These are phyloP conservation scores for Caenorhabditis sinica DNA, from an alignment of 2,888 invertebrate genomes.

Conservation along the genomic window DNA sequence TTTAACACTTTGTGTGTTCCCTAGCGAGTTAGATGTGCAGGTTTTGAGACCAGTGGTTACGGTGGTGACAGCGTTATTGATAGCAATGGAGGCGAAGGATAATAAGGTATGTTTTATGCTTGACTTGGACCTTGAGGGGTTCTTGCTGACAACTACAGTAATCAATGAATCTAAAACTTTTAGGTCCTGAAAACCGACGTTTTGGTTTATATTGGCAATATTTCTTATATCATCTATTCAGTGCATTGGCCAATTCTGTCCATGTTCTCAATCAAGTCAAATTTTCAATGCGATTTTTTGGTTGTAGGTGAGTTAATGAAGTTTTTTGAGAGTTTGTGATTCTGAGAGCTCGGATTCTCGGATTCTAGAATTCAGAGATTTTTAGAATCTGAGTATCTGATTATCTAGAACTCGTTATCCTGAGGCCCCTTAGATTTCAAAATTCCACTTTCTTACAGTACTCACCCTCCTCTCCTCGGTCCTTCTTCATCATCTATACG, in stretches of 20 bases:
- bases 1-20: neutral
- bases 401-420: too few relatives aligned
- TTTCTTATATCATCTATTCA: slow-evolving; percentile 66
- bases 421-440: neutral
- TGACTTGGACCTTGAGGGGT: too few relatives aligned
- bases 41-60: slow-evolving; percentile 28
- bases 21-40: neutral
- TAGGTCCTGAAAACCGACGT: slow-evolving; percentile 23
- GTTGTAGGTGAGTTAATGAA: slow-evolving; percentile 17
- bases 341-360: neutral
- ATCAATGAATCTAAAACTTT: too few relatives aligned
- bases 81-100: neutral
- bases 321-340: neutral
- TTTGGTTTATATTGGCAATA: slow-evolving; percentile 64
- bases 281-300: slow-evolving; percentile 35
- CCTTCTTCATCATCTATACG: slow-evolving; percentile 17
- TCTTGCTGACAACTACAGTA: too few relatives aligned
- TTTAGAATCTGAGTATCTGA: too few relatives aligned
- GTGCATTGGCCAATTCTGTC: slow-evolving; percentile 66
- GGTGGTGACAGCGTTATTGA: slow-evolving; percentile 1
- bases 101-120: slow-evolving; percentile 13
- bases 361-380: too few relatives aligned
- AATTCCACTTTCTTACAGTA: neutral
- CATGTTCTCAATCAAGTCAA: slow-evolving; percentile 44
- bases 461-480: neutral